phyloP scores from a whole-genome alignment of 2,888 invertebrate genomes.

The Eilema sororculum region DNA sequence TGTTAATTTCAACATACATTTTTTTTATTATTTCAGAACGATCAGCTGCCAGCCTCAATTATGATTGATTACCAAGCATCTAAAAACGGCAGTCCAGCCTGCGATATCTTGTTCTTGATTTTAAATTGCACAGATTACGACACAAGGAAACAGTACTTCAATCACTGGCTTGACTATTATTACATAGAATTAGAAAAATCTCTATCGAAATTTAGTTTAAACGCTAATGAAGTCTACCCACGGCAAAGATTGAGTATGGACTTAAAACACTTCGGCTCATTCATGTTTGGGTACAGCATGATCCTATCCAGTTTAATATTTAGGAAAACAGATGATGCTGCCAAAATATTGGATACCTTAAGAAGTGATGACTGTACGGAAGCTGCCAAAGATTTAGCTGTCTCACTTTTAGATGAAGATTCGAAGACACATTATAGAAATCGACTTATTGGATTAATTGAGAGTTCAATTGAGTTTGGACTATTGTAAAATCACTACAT shows the following conservation, averaged over 20 bases:
- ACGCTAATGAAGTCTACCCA: constrained; percentile 48
- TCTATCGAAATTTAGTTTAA: constrained; percentile 48
- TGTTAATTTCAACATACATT: not conserved
- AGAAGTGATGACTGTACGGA: constrained; percentile 12
- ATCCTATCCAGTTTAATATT: constrained; percentile 42
- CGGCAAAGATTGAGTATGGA: constrained; percentile 52
- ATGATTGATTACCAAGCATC: constrained; percentile 65
- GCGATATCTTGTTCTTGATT: constrained; percentile 59
- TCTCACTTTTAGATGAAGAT: constrained; percentile 24
- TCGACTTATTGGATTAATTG: constrained; percentile 43
- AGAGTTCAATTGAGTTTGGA: constrained; percentile 44
- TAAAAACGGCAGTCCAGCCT: constrained; percentile 52
- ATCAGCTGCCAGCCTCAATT: constrained; percentile 45
- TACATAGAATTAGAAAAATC: constrained; percentile 49
- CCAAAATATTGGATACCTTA: constrained; percentile 38
- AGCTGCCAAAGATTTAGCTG: constrained; percentile 4
- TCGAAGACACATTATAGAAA: constrained; percentile 33
- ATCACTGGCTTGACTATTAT: constrained; percentile 59
- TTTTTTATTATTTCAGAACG: constrained; percentile 51
- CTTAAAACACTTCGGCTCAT: constrained; percentile 50
- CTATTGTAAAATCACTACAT: constrained; percentile 6
- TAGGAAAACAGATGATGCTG: constrained; percentile 49
- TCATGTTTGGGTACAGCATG: constrained; percentile 38
- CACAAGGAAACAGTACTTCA: constrained; percentile 48
- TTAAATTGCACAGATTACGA: constrained; percentile 61